Percentiles rank a stretch among this genome's conserved stretches.
Evolutionary conservation across 1,140 invertebrate species (phyloP).

Genomic region (Lerema accius): DNA sequence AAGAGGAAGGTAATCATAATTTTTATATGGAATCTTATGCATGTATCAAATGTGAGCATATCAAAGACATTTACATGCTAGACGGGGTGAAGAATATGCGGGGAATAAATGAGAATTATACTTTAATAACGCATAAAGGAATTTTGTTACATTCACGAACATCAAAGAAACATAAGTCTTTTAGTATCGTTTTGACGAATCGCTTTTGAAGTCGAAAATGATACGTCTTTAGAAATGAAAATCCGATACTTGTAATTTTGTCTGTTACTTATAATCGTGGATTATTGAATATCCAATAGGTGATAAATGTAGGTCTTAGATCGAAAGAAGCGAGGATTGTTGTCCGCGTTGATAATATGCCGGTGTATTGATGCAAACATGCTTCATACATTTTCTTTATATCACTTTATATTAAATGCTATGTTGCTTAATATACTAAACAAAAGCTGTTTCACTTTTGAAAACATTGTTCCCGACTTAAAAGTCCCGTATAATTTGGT

Average conservation of each 20-base stretch:
- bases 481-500: slow-evolving; percentile 40
- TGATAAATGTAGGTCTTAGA: too few relatives aligned
- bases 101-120: slow-evolving; percentile 47
- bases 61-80: slow-evolving; percentile 52
- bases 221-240: background rate
- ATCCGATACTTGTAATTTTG: background rate
- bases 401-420: too few relatives aligned
- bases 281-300: too few relatives aligned
- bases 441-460: slow-evolving; percentile 17
- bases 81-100: slow-evolving; percentile 42
- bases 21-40: slow-evolving; percentile 59
- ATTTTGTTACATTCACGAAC: slow-evolving; percentile 31
- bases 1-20: slow-evolving; percentile 69
- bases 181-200: slow-evolving; percentile 4
- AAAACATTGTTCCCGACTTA: slow-evolving; percentile 43
- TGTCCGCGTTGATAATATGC: too few relatives aligned
- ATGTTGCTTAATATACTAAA: too few relatives aligned
- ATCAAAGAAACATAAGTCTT: slow-evolving; percentile 23
- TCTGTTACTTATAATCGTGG: too few relatives aligned
- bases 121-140: slow-evolving; percentile 40
- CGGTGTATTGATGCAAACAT: too few relatives aligned
- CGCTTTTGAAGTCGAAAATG: slow-evolving; percentile 16
- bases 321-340: too few relatives aligned
- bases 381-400: too few relatives aligned
- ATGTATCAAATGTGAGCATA: slow-evolving; percentile 45